Conservation (phyloP, 2,888 invertebrate genomes). For the Campoletis raptor region DNA sequence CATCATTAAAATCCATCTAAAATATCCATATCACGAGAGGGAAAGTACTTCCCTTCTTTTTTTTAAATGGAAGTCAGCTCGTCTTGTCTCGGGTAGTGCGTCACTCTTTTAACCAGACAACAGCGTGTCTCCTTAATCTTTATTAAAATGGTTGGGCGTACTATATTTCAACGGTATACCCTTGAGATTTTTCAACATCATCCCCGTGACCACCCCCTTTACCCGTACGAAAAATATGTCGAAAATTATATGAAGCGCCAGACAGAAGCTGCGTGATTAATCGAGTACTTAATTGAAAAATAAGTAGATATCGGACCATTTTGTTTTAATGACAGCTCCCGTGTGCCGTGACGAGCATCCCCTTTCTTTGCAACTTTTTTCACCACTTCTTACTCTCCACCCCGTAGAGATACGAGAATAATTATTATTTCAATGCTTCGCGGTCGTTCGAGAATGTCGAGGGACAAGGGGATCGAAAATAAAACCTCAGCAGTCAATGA, state of each 20-base stretch:
- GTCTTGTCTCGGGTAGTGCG: constrained; percentile 8
- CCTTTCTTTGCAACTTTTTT: constrained; percentile 23
- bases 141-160: constrained; percentile 71
- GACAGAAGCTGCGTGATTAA: constrained; percentile 73
- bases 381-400: constrained; percentile 30
- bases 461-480: background rate
- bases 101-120: constrained; percentile 33
- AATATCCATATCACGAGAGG: constrained; percentile 6
- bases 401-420: constrained; percentile 21
- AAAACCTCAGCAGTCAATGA: constrained; percentile 26
- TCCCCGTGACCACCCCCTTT: constrained; percentile 23
- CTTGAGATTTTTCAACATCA: constrained; percentile 53
- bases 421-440: constrained; percentile 61
- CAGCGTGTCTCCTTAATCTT: constrained; percentile 71
- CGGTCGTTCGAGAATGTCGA: constrained; percentile 40
- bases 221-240: background rate
- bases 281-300: constrained; percentile 75
- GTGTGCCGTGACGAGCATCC: constrained; percentile 56
- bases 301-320: constrained; percentile 72
- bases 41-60: constrained; percentile 43
- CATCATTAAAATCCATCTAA: background rate
- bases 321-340: constrained; percentile 68
- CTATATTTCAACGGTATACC: constrained; percentile 24
- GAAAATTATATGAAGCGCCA: constrained; percentile 22
- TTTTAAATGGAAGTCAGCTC: constrained; percentile 28